Evolutionary conservation across 2,888 invertebrate species (phyloP).

Genomic region (Drosophila colorata): DNA sequence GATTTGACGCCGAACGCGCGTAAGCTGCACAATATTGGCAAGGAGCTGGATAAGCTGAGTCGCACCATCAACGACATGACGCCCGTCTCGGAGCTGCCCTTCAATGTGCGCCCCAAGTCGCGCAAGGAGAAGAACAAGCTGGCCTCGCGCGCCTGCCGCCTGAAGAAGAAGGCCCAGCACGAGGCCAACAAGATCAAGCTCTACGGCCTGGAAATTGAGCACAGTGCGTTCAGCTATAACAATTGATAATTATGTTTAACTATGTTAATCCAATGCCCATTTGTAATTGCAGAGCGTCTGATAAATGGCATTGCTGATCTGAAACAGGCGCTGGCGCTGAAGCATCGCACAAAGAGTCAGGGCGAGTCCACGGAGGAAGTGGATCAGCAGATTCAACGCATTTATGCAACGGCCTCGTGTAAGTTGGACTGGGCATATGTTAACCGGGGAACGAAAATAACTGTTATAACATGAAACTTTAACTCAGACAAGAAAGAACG

Average conservation of each 20-base stretch:
- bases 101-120: conserved; percentile 95
- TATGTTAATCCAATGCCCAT: not conserved
- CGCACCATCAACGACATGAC: conserved; percentile 98
- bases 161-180: conserved; percentile 99
- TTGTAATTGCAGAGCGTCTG: conserved; percentile 88
- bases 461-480: too few species aligned
- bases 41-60: conserved; percentile 95
- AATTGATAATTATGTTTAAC: not conserved
- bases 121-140: conserved; percentile 99
- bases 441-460: too few species aligned
- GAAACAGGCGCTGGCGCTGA: conserved; percentile 90
- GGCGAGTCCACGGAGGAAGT: conserved; percentile 87
- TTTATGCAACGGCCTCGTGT: conserved; percentile 85
- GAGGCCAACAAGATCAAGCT: conserved; percentile 99
- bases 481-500: too few species aligned
- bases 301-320: conserved; percentile 91
- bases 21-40: conserved; percentile 95
- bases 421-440: conserved; percentile 29
- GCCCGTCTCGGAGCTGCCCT: conserved; percentile 96
- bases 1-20: conserved; percentile 97
- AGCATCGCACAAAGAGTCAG: conserved; percentile 85
- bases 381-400: conserved; percentile 89
- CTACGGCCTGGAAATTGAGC: conserved; percentile 96
- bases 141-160: conserved; percentile 97
- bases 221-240: conserved; percentile 89